Conservation (phyloP, 2,888 invertebrate species). For the Rhyacophila evoluta region DNA sequence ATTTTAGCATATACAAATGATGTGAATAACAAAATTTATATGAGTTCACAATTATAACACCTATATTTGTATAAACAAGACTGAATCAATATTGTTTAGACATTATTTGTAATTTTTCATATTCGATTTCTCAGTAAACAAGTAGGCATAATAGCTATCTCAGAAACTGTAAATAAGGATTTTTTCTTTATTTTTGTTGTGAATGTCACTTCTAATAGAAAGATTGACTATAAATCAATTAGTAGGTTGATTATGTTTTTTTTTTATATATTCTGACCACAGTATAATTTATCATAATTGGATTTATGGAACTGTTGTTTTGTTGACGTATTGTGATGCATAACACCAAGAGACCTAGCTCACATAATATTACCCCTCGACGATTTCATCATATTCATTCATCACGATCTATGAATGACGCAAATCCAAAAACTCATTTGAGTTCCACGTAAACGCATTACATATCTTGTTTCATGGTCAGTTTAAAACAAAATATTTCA, state of each 20-base stretch:
- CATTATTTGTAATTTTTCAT: constrained; percentile 2
- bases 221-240: background rate
- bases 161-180: background rate
- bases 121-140: background rate
- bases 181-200: constrained; percentile 4
- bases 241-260: background rate
- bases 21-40: background rate
- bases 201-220: background rate
- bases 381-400: background rate
- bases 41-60: background rate
- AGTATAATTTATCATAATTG: background rate
- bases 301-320: background rate
- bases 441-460: too few relatives aligned
- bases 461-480: too few relatives aligned
- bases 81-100: constrained; percentile 15
- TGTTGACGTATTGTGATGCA: background rate
- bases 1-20: background rate
- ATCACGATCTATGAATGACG: too few relatives aligned
- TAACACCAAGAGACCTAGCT: constrained; percentile 14
- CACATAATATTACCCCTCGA: background rate
- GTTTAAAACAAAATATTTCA: background rate
- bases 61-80: constrained; percentile 1
- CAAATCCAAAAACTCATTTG: too few relatives aligned
- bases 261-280: background rate
- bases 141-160: background rate